Base-by-base conservation (phyloP, 2,888 invertebrate species). In the Smittia aterrima region DNA sequence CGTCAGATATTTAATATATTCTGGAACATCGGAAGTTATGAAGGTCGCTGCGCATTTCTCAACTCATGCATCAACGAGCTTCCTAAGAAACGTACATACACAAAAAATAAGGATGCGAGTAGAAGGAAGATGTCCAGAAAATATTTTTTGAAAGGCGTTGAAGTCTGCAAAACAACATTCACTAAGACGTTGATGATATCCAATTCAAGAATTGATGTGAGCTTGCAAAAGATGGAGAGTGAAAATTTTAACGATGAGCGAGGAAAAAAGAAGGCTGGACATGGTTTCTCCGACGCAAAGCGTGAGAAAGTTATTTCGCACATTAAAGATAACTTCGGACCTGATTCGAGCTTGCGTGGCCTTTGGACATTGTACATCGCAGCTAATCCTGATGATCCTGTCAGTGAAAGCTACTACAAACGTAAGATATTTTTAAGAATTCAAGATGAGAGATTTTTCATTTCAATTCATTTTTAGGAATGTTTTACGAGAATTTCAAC, bases 161-260 rank as follows among this genome's bases (percentile, higher is more conserved):
- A 74, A 47, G 74, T 74, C 16, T 74, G 74, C 22, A 74, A 74
- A 53, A 22, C 41, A 11, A 74, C 74, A 13, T 74, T 74, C 53
- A 47, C 47, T 1, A 74, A 66, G 11, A 74, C 74, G 1, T 47
- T 74, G 0, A 38, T 62, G 62, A 74, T 74, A 1, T 47, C 41
- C 24, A 66, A 64, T 11, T 47, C 47, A 0, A n/a, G 74, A 24
- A 53, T 74, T 1, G 66, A 74, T 13, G 66, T 66, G 11, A 27
- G 27, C 4, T n/a, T 74, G 4, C 38, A 62, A 20, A 74, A 74
- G 41, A 64, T 66, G 66, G 74, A 74, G 18, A 27, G 6, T 27
- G 74, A 74, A 18, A 66, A 13, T 18, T 66, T 74, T n/a, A 53
- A n/a, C 13, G 74, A 74, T 13, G 66, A 74, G 20, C 41, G 74